phyloP scores from a whole-genome alignment of 2,113 vertebrate genomes.

The Pygathrix nemaeus region DNA sequence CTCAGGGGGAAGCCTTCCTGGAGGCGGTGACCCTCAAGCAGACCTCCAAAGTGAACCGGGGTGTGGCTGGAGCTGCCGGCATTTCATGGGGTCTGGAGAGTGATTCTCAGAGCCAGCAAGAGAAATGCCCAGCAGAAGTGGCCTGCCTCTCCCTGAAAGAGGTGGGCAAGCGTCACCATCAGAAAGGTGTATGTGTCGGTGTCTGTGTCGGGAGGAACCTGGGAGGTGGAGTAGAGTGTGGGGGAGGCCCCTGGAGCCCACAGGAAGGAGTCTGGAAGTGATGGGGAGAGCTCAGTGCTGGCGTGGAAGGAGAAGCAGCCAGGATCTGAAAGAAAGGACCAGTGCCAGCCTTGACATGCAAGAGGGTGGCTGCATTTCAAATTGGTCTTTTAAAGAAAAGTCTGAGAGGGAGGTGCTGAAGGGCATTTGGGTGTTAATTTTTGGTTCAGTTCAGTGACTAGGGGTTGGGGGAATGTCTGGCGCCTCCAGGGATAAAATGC shows the following conservation, averaged over 20 bases:
- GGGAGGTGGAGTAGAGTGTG: not conserved
- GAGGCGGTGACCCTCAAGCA: not conserved
- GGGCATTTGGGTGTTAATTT: not conserved
- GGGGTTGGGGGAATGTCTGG: not conserved
- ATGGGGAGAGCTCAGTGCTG: too few species aligned
- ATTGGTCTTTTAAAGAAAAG: conserved; percentile 1
- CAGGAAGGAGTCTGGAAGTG: not conserved
- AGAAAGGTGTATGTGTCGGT: fast-evolving
- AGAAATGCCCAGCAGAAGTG: not conserved
- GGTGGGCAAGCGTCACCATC: not conserved
- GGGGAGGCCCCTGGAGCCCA: not conserved
- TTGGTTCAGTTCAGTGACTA: not conserved
- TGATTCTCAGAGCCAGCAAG: not conserved
- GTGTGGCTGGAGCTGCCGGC: not conserved
- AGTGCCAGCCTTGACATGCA: not conserved
- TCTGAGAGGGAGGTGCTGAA: not conserved
- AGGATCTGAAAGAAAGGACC: not conserved
- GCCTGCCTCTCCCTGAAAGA: not conserved
- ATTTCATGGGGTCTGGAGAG: fast-evolving
- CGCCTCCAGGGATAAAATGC: fast-evolving
- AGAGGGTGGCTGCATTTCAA: not conserved
- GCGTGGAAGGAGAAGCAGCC: not conserved
- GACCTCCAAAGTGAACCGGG: not conserved
- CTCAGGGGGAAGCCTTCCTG: not conserved
- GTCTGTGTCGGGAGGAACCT: fast-evolving